phyloP scores from a whole-genome alignment of 2,113 vertebrate genomes.

The Mus pahari region DNA sequence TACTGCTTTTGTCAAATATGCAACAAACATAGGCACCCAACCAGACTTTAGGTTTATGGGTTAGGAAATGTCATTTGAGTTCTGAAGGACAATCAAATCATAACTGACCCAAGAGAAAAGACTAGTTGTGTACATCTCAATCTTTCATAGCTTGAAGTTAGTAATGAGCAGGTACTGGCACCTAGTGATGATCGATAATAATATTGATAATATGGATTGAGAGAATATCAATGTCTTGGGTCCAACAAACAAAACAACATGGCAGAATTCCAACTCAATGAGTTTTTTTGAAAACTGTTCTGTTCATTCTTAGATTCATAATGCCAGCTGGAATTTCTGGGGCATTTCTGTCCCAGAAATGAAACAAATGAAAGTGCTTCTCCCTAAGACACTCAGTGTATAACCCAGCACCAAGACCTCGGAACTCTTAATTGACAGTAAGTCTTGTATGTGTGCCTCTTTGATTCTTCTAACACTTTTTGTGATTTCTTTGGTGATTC shows the following conservation, averaged over 20 bases:
- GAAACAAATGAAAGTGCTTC: background rate
- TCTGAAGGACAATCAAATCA: background rate
- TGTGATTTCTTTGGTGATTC: background rate
- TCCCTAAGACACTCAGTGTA: background rate
- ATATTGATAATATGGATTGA: background rate
- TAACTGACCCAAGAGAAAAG: background rate
- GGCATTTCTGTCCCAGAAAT: background rate
- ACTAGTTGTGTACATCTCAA: background rate
- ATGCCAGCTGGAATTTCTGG: background rate
- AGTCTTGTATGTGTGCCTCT: background rate
- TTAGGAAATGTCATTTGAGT: background rate
- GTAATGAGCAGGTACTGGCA: background rate
- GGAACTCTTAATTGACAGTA: background rate
- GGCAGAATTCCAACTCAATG: constrained; percentile 46
- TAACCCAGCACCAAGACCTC: background rate
- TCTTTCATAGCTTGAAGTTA: background rate
- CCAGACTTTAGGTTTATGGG: background rate
- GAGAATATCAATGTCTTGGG: background rate
- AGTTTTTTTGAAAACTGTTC: background rate
- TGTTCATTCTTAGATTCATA: background rate
- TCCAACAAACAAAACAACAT: constrained; percentile 31
- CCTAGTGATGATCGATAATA: background rate
- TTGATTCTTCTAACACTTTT: background rate
- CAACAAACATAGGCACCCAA: background rate
- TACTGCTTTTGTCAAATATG: background rate